phyloP scores from a whole-genome alignment of 2,888 invertebrate species.

The Leptothorax acervorum region DNA sequence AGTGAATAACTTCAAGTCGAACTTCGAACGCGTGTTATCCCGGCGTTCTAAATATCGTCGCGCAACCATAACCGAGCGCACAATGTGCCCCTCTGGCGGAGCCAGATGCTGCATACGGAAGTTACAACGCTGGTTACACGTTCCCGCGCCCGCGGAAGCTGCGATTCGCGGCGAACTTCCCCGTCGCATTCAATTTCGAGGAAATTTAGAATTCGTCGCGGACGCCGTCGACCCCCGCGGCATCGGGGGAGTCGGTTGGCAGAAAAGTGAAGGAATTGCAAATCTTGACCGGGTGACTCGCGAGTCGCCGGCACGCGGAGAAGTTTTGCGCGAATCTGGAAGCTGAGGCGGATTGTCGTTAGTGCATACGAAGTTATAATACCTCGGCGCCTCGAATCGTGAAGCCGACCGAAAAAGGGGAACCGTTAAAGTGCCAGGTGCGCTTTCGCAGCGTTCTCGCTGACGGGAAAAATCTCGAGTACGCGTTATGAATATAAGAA shows the following conservation, averaged over 20 bases:
- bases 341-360: conserved; percentile 21
- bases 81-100: conserved; percentile 18
- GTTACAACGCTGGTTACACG: conserved; percentile 44
- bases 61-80: conserved; percentile 28
- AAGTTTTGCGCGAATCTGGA: conserved; percentile 44
- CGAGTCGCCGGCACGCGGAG: conserved; percentile 8
- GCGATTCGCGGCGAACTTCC: conserved; percentile 42
- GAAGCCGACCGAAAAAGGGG: neutral
- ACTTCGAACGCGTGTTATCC: conserved; percentile 8
- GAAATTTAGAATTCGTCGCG: conserved; percentile 61
- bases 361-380: conserved; percentile 37
- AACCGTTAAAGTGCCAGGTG: conserved; percentile 35
- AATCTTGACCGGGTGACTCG: conserved; percentile 59
- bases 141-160: conserved; percentile 34
- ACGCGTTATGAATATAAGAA: conserved; percentile 7
- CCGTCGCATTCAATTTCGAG: conserved; percentile 45
- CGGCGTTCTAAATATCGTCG: conserved; percentile 32
- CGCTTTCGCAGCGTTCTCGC: conserved; percentile 29
- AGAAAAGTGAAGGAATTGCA: conserved; percentile 63
- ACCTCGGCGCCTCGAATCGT: neutral
- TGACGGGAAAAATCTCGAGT: conserved; percentile 19
- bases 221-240: neutral
- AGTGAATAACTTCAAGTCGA: neutral
- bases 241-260: neutral
- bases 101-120: conserved; percentile 37